Conservation (phyloP, 2,113 vertebrate genomes). For the Myiagra hebetior region DNA sequence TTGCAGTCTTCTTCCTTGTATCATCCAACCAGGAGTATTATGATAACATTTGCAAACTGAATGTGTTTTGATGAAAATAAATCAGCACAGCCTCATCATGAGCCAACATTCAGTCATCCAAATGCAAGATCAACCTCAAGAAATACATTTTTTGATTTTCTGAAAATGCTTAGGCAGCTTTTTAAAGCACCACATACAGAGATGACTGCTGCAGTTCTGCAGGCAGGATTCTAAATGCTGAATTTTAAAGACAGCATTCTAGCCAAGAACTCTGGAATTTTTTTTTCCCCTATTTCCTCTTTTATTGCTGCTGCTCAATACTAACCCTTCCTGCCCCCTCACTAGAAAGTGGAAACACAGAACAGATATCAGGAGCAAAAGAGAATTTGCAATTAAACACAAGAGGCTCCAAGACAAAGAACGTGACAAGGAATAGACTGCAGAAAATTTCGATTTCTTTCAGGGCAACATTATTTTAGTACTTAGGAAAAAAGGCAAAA, state of each 20-base stretch:
- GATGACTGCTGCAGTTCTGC: neutral
- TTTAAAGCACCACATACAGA: neutral
- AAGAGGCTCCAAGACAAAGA: neutral
- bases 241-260: conserved; percentile 3
- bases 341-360: neutral
- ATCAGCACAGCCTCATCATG: conserved; percentile 13
- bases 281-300: neutral
- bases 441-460: neutral
- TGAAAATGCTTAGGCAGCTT: conserved; percentile 5
- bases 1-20: neutral
- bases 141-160: conserved; percentile 21
- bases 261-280: neutral
- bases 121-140: neutral
- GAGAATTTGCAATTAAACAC: conserved; percentile 18
- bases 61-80: conserved; percentile 37
- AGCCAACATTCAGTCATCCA: neutral
- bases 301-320: neutral
- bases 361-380: neutral
- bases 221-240: neutral
- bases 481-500: neutral
- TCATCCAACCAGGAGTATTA: neutral
- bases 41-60: neutral
- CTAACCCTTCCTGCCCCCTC: neutral
- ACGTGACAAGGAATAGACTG: neutral
- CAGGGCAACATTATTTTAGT: neutral